Evolutionary conservation across 2,113 vertebrate genomes (phyloP).

Genomic region (Centrocercus urophasianus): DNA sequence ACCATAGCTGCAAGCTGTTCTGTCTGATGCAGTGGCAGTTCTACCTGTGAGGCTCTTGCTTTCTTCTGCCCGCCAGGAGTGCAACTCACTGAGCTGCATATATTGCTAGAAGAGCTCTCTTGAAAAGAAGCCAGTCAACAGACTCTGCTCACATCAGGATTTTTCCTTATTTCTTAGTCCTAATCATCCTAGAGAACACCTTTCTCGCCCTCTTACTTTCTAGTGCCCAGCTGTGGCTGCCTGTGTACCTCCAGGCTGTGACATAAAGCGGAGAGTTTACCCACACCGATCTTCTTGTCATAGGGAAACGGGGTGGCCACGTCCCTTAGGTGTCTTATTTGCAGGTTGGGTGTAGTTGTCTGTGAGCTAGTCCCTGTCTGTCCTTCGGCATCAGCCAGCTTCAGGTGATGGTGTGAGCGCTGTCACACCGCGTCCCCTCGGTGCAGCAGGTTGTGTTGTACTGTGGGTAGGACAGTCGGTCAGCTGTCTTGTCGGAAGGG

Average conservation of each 20-base stretch:
- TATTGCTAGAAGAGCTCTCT: not conserved
- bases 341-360: not conserved
- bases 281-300: too few relatives aligned
- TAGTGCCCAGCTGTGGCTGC: not conserved
- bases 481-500: not conserved
- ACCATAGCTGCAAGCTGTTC: not conserved
- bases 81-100: not conserved
- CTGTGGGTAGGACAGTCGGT: not conserved
- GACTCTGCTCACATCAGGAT: fast-evolving
- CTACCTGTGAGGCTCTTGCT: not conserved
- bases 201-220: not conserved
- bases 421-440: fast-evolving
- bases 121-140: fast-evolving
- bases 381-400: not conserved
- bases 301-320: not conserved
- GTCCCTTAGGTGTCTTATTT: not conserved
- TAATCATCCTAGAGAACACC: not conserved
- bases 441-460: not conserved
- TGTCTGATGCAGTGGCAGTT: not conserved
- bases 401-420: not conserved
- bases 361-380: not conserved
- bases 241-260: not conserved
- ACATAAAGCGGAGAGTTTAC: not conserved
- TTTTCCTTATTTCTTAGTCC: not conserved
- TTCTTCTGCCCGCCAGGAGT: not conserved